A percentile compares a stretch with the other conserved stretches of the same genome.
These are phyloP conservation scores for Neofelis nebulosa DNA, from an alignment of 2,113 vertebrate genomes.

Conservation along the genomic window DNA sequence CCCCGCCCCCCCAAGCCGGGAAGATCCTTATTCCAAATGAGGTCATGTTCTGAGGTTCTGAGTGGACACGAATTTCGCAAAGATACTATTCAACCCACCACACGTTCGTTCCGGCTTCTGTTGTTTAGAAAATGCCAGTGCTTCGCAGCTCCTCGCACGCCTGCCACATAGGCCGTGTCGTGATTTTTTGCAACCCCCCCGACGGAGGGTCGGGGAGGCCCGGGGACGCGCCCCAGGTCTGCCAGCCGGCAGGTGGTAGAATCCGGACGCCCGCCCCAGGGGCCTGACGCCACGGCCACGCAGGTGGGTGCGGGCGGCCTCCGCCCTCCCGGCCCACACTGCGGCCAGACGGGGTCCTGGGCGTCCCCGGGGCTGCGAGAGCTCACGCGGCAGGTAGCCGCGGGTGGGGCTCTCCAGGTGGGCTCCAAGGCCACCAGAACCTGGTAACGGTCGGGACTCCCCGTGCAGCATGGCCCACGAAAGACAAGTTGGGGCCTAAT, in stretches of 20 bases:
- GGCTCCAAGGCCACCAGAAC: neutral
- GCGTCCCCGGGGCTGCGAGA: neutral
- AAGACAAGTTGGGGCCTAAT: constrained; percentile 75
- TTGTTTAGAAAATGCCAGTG: neutral
- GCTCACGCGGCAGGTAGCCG: neutral
- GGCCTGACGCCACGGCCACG: accelerated
- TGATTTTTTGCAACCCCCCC: too few species aligned
- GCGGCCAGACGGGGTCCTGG: neutral
- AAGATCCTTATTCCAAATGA: neutral
- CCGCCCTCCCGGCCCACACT: accelerated
- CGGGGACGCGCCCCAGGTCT: accelerated
- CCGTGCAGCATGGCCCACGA: constrained; percentile 56
- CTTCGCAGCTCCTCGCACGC: too few species aligned
- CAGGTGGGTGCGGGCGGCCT: accelerated
- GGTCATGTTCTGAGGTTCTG: neutral
- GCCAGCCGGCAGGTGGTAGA: neutral
- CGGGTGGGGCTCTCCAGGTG: constrained; percentile 36
- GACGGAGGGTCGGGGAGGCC: accelerated
- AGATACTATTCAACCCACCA: accelerated
- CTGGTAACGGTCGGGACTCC: constrained; percentile 1
- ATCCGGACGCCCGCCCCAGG: accelerated
- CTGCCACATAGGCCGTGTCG: accelerated
- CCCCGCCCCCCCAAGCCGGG: neutral
- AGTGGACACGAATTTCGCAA: neutral
- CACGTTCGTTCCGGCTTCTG: neutral